Evolutionary conservation across 2,113 vertebrate species (phyloP).

Genomic region (Gymnarchus niloticus): DNA sequence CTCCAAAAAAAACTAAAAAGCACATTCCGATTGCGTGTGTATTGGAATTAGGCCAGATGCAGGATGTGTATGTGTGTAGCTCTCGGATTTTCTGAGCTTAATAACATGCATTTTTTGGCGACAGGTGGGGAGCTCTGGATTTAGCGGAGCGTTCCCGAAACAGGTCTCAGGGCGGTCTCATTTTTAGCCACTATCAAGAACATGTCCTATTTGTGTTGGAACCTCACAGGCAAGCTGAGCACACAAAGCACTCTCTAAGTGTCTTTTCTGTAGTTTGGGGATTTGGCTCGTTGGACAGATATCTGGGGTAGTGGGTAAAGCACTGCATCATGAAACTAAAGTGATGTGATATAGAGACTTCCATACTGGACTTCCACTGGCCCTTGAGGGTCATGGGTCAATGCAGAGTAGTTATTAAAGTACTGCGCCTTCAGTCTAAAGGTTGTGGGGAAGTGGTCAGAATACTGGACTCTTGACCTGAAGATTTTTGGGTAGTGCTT

Average conservation of each 20-base stretch:
- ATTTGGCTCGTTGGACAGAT: neutral
- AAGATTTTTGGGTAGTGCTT: neutral
- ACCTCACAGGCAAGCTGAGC: neutral
- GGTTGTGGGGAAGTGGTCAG: neutral
- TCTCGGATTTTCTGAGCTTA: neutral
- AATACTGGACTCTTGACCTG: neutral
- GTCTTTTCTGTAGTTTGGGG: neutral
- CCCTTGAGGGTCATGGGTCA: too few relatives aligned
- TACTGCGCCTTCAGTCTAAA: neutral
- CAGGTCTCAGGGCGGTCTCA: neutral
- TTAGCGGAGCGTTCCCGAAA: neutral
- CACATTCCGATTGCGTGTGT: neutral
- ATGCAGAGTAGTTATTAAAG: neutral
- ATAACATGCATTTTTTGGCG: neutral
- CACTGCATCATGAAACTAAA: neutral
- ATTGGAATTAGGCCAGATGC: neutral
- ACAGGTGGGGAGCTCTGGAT: conserved; percentile 5
- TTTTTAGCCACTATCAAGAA: conserved; percentile 7
- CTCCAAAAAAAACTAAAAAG: neutral
- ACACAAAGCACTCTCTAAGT: neutral
- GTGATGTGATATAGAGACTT: neutral
- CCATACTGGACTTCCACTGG: neutral
- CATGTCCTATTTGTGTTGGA: conserved; percentile 9
- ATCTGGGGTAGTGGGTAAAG: neutral
- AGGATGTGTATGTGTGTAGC: neutral